Percentiles rank a stretch among this genome's conserved stretches.
These are phyloP conservation scores for Aphelenchoides bicaudatus DNA, from an alignment of 2,888 invertebrate genomes.

Conservation along the genomic window DNA sequence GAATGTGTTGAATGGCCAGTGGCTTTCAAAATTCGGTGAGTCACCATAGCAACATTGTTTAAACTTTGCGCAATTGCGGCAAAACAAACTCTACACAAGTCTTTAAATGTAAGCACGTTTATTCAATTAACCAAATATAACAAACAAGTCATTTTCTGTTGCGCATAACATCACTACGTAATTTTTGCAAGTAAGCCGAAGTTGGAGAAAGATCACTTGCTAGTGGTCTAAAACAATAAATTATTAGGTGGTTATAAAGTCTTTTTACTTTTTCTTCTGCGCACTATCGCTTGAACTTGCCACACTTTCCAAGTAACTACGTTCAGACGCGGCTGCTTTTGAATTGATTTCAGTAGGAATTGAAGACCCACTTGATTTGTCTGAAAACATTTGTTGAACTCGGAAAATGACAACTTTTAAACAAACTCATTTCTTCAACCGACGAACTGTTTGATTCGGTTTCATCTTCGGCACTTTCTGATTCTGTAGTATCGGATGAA, in stretches of 20 bases:
- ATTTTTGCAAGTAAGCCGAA: constrained; percentile 20
- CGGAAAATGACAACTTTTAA: not conserved
- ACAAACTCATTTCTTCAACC: constrained; percentile 1
- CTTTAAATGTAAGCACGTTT: too few species aligned
- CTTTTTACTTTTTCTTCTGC: not conserved
- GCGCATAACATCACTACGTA: constrained; percentile 16
- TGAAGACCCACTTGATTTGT: constrained; percentile 9
- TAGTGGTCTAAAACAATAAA: constrained; percentile 1
- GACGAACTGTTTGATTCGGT: not conserved
- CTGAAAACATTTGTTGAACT: not conserved
- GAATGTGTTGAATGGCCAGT: too few species aligned
- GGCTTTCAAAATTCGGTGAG: too few species aligned
- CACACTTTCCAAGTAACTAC: constrained; percentile 18
- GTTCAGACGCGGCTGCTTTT: not conserved
- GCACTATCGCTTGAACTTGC: not conserved
- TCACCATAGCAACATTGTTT: too few species aligned
- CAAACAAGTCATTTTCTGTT: not conserved
- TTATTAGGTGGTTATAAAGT: not conserved
- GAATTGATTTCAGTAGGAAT: constrained; percentile 9
- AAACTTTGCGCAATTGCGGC: too few species aligned
- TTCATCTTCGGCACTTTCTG: not conserved
- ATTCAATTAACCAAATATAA: too few species aligned
- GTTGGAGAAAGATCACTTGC: constrained; percentile 11
- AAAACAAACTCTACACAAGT: too few species aligned
- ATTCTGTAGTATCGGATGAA: not conserved